Base-by-base conservation (phyloP, 2,797 vertebrate species). In the Scolopax bukidnonensis region DNA sequence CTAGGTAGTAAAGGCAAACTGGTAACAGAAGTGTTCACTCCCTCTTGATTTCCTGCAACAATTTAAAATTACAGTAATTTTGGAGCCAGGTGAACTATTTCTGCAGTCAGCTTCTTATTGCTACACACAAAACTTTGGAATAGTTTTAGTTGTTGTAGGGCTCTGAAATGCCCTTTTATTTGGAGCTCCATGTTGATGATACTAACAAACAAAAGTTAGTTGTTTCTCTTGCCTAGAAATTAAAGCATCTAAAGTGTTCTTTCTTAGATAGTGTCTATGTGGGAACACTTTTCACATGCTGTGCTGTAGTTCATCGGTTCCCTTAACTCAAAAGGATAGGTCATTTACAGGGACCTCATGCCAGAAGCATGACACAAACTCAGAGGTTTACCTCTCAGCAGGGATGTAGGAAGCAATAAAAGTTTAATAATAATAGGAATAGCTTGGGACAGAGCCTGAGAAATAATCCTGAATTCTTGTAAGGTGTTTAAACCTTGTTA, bases 151-250 rank as follows among this genome's bases (percentile, higher is more conserved):
- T 95, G 64, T 60, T 76, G 56, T 23, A 68, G 64, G 69, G 65
- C 57, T 92, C 90, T 82, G 84, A 90, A 95, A 89, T 61, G 24
- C 47, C 38, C 73, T 78, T 93, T 91, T 78, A 71, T 95, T 91
- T 78, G 67, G 50, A 92, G 75, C 77, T 93, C 59, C 1, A 2
- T 60, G 80, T 65, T 89, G 88, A 75, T 15, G 16, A 82, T 60
- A 15, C 38, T 76, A 93, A 94, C 78, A 94, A 93, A 94, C 78
- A 94, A 93, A 93, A 71, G 77, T 36, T 36, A 83, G 71, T 87
- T 91, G 73, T 96, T 97, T 96, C 90, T 91, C 89, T 94, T 96
- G 84, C 91, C 40, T 77, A 15, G 78, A 91, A 93, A 76, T 85
- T 74, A 89, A 84, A 87, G 75, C 65, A 59, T 89, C 61, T 43